Evolutionary conservation across 1,140 invertebrate species (phyloP).

Genomic region (Lasioglossum albipes): DNA sequence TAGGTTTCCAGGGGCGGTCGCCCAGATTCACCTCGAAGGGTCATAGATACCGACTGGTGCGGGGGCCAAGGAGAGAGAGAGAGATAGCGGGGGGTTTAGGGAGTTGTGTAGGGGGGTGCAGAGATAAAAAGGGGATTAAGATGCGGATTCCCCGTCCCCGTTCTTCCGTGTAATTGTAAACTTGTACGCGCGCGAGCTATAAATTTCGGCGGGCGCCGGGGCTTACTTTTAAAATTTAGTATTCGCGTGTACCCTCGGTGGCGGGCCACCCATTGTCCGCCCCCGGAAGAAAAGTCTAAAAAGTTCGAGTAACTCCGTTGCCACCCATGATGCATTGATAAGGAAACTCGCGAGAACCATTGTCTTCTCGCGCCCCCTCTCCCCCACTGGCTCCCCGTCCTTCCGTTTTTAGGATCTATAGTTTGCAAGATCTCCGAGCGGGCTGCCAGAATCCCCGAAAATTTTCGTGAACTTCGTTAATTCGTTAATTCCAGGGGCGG

Average conservation of each 20-base stretch:
- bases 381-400: too few relatives aligned
- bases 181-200: constrained; percentile 52
- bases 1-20: constrained; percentile 15
- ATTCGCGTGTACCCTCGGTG: constrained; percentile 47
- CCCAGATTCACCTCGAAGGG: constrained; percentile 9
- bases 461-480: too few relatives aligned
- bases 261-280: constrained; percentile 36
- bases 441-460: too few relatives aligned
- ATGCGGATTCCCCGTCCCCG: constrained; percentile 40
- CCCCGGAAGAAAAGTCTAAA: constrained; percentile 44
- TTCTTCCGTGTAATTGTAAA: constrained; percentile 63
- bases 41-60: constrained; percentile 36
- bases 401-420: too few relatives aligned
- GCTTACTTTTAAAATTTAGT: constrained; percentile 60
- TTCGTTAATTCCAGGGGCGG: too few relatives aligned
- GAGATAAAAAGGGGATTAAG: constrained; percentile 65
- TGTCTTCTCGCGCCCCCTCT: constrained; percentile 20
- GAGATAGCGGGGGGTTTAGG: background rate
- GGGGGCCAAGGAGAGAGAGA: too few relatives aligned
- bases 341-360: constrained; percentile 34
- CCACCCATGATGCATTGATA: constrained; percentile 45
- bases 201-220: constrained; percentile 47
- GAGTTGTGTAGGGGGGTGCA: constrained; percentile 9
- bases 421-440: too few relatives aligned
- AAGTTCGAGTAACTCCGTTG: constrained; percentile 43